These are phyloP conservation scores for Drosophila ohnishii DNA, from an alignment of 1,140 invertebrate genomes.

Conservation along the genomic window DNA sequence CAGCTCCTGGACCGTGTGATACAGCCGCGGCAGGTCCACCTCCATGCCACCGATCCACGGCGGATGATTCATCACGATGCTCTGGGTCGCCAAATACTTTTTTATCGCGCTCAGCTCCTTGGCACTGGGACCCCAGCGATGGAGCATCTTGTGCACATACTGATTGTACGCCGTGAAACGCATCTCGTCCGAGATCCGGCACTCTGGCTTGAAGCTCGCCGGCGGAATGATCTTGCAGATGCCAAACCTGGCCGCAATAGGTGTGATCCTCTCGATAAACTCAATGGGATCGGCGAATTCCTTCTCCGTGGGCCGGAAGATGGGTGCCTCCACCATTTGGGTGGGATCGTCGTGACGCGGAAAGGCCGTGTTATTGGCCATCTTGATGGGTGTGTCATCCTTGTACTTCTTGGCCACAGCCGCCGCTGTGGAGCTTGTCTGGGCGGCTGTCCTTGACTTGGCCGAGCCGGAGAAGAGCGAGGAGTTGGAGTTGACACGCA, in stretches of 20 bases:
- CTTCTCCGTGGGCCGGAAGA: slow-evolving; percentile 91
- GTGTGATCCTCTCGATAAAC: slow-evolving; percentile 93
- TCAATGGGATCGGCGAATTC: slow-evolving; percentile 95
- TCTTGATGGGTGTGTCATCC: slow-evolving; percentile 82
- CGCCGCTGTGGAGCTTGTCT: slow-evolving; percentile 28
- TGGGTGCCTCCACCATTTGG: slow-evolving; percentile 90
- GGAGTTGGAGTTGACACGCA: slow-evolving; percentile 76
- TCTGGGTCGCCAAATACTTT: slow-evolving; percentile 91
- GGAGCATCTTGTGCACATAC: slow-evolving; percentile 94
- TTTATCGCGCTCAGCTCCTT: slow-evolving; percentile 94
- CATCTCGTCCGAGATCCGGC: slow-evolving; percentile 93
- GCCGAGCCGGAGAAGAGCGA: slow-evolving; percentile 75
- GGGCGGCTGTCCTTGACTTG: slow-evolving; percentile 70
- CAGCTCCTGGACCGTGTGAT: slow-evolving; percentile 92
- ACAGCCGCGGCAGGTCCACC: slow-evolving; percentile 93
- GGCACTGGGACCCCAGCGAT: slow-evolving; percentile 94
- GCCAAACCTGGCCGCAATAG: slow-evolving; percentile 91
- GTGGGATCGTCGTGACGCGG: slow-evolving; percentile 84
- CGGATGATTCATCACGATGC: slow-evolving; percentile 89
- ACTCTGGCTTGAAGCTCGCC: slow-evolving; percentile 92
- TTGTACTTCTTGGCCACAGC: slow-evolving; percentile 74
- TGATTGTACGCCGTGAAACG: slow-evolving; percentile 95
- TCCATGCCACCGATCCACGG: slow-evolving; percentile 95
- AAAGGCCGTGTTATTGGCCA: slow-evolving; percentile 85
- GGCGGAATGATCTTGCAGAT: slow-evolving; percentile 96